These are phyloP conservation scores for Pagetopsis macropterus DNA, from an alignment of 2,797 vertebrate species.

Conservation along the genomic window DNA sequence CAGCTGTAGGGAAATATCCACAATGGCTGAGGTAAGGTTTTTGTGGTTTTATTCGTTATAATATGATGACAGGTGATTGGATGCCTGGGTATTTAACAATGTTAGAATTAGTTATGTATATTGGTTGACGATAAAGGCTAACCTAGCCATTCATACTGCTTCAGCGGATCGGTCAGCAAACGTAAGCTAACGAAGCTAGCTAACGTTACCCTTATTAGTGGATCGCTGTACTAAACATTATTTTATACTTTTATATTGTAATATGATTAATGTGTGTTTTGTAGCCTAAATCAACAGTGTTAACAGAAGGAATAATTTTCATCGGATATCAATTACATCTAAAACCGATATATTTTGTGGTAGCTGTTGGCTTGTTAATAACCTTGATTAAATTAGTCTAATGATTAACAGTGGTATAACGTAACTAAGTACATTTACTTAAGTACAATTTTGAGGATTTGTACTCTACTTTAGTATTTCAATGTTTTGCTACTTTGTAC, in stretches of 20 bases:
- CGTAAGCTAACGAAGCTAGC: conserved; percentile 53
- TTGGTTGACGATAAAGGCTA: not conserved
- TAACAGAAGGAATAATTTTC: accelerated
- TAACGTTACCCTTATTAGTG: not conserved
- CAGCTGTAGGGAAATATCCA: conserved; percentile 20
- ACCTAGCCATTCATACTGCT: not conserved
- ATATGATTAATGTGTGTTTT: not conserved
- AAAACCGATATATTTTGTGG: not conserved
- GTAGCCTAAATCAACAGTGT: not conserved
- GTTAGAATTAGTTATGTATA: accelerated
- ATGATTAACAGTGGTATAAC: no score
- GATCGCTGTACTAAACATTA: not conserved
- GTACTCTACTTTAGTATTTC: no score
- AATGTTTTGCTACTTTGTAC: no score
- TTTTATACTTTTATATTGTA: no score
- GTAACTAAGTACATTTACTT: no score
- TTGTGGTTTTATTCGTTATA: not conserved
- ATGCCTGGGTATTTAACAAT: accelerated
- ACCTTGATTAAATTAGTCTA: not conserved
- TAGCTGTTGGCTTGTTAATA: not conserved
- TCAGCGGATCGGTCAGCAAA: not conserved
- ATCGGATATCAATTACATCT: accelerated
- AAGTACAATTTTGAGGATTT: no score
- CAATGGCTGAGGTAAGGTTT: conserved; percentile 75
- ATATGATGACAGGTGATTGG: accelerated